Conservation (phyloP, 2,797 vertebrate genomes). For the Sebastiscus albofasciatus region DNA sequence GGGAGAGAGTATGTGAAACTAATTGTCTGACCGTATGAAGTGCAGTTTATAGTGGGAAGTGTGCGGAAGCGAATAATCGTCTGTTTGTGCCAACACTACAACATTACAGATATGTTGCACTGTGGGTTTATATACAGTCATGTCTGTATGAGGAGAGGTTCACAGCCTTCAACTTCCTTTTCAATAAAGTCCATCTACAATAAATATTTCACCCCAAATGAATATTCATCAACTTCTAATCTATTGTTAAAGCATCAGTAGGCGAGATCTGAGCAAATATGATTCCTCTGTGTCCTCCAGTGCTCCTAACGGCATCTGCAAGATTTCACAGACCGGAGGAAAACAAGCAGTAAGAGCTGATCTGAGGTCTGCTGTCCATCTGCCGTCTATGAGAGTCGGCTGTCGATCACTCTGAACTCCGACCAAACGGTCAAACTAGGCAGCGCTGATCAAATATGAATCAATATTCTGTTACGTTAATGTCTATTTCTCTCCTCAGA, state of each 20-base stretch:
- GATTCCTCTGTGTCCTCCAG: no score
- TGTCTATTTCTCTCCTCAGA: no score
- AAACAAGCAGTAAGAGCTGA: no score
- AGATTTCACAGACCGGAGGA: no score
- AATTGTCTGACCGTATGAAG: constrained; percentile 23
- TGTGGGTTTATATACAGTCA: not conserved
- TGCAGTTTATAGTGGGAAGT: not conserved
- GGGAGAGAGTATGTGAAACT: constrained; percentile 33
- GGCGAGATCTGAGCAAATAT: no score
- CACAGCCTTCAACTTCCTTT: not conserved
- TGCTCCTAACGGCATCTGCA: no score
- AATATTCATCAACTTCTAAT: not conserved
- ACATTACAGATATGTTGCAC: not conserved
- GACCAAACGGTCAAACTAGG: no score
- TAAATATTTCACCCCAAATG: not conserved
- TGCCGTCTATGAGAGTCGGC: no score
- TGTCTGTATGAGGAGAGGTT: not conserved
- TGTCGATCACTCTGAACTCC: no score
- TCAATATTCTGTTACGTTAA: no score
- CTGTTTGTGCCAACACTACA: not conserved
- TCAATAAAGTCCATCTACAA: not conserved
- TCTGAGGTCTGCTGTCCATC: no score
- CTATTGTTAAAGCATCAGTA: not conserved
- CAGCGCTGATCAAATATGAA: no score
- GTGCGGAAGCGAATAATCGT: not conserved